Evolutionary conservation across 2,797 vertebrate species (phyloP).

Genomic region (Anomalospiza imberbis): DNA sequence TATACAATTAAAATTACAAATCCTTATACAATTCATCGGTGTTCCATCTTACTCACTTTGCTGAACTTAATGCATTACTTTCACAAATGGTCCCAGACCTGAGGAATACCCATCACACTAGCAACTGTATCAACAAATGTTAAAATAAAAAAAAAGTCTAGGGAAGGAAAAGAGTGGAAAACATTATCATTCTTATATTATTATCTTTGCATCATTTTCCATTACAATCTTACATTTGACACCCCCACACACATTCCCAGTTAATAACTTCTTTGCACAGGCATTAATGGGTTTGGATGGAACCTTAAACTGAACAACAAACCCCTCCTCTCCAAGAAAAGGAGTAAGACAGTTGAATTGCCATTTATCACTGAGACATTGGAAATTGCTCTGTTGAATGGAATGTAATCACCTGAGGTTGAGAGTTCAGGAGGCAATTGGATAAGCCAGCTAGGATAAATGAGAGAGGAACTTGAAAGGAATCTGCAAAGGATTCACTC

Average conservation of each 20-base stretch:
- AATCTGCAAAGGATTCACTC: background rate
- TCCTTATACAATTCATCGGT: background rate
- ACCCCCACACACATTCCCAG: accelerated
- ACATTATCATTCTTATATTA: background rate
- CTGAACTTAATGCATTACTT: background rate
- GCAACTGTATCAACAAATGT: background rate
- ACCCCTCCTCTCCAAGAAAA: background rate
- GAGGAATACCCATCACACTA: background rate
- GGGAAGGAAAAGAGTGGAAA: background rate
- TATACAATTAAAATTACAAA: background rate
- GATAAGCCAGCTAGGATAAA: background rate
- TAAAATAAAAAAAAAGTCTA: background rate
- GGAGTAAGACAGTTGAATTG: background rate
- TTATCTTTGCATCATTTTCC: background rate
- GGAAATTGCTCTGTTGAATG: background rate
- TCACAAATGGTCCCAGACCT: background rate
- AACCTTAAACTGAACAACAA: background rate
- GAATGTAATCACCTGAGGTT: background rate
- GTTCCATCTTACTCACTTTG: background rate
- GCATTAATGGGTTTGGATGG: background rate
- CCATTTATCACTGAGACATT: background rate
- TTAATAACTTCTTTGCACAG: background rate
- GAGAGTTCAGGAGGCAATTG: background rate
- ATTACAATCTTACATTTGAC: background rate
- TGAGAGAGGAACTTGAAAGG: background rate